Percentiles rank a stretch among this genome's conserved stretches.
Evolutionary conservation across 2,797 vertebrate species (phyloP).

Genomic region (Phoeniculus purpureus): DNA sequence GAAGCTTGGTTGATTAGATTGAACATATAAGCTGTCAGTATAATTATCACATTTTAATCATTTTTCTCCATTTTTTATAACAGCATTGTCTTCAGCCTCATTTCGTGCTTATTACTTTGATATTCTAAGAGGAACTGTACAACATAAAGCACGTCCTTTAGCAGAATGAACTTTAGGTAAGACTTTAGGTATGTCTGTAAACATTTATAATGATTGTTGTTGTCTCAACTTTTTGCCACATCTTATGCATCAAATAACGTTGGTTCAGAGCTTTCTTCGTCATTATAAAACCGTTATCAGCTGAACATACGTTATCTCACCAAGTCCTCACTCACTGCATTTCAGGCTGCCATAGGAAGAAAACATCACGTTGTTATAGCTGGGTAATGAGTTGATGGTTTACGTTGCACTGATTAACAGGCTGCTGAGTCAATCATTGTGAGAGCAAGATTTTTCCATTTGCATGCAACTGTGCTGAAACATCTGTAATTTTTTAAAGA

Average conservation of each 20-base stretch:
- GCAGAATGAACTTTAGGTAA: constrained; percentile 81
- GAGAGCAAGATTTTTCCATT: neutral
- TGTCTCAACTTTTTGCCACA: constrained; percentile 57
- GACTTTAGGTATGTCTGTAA: constrained; percentile 74
- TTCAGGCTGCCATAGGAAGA: constrained; percentile 28
- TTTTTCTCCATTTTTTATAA: constrained; percentile 84
- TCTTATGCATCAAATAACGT: constrained; percentile 38
- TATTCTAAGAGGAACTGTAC: constrained; percentile 80
- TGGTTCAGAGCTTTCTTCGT: constrained; percentile 48
- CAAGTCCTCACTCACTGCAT: neutral
- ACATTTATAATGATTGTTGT: constrained; percentile 71
- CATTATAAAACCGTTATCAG: constrained; percentile 32
- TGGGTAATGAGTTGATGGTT: constrained; percentile 26
- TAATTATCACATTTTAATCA: constrained; percentile 88
- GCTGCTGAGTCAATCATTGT: constrained; percentile 26
- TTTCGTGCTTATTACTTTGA: constrained; percentile 86
- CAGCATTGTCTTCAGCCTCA: constrained; percentile 83
- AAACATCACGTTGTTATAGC: neutral
- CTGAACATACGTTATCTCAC: neutral
- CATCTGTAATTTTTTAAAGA: neutral
- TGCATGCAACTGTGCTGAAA: neutral
- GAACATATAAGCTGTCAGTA: constrained; percentile 83
- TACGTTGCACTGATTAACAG: constrained; percentile 15
- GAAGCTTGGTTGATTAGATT: constrained; percentile 84
- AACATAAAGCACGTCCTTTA: constrained; percentile 83